Evolutionary conservation across 2,113 vertebrate genomes (phyloP).

Genomic region (Callaeas wilsoni): DNA sequence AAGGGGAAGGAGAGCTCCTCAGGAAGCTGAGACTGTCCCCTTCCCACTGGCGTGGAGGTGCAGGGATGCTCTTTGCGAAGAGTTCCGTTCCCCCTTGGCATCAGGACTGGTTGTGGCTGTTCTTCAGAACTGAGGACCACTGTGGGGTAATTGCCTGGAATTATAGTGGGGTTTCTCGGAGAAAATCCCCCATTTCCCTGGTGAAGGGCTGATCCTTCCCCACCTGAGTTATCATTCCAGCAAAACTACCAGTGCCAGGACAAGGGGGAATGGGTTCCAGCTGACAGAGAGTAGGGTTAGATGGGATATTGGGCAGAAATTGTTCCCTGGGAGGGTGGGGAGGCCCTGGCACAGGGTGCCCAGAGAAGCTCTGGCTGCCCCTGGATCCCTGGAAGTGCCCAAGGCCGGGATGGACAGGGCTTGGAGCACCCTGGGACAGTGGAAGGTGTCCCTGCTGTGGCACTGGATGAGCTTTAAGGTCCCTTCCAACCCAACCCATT

Average conservation of each 20-base stretch:
- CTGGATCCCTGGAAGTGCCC: background rate
- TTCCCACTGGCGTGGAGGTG: background rate
- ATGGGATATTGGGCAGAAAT: background rate
- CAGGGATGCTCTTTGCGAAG: background rate
- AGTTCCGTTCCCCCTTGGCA: background rate
- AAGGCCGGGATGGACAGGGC: background rate
- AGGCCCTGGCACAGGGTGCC: background rate
- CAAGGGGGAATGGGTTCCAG: background rate
- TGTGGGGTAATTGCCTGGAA: too few relatives aligned
- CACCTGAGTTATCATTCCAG: too few relatives aligned
- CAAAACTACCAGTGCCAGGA: background rate
- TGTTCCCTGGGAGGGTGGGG: background rate
- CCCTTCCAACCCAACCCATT: background rate
- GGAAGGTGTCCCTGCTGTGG: background rate
- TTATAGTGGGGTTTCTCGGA: too few relatives aligned
- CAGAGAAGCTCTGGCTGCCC: background rate
- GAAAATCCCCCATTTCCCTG: too few relatives aligned
- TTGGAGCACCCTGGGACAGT: background rate
- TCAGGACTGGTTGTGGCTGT: background rate
- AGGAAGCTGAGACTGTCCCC: background rate
- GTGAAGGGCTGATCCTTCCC: too few relatives aligned
- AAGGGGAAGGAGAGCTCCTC: background rate
- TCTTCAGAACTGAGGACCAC: too few relatives aligned
- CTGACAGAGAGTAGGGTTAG: background rate
- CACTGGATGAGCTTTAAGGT: background rate